phyloP scores from a whole-genome alignment of 23 tunicate species.

The Trididemnum clinides region DNA sequence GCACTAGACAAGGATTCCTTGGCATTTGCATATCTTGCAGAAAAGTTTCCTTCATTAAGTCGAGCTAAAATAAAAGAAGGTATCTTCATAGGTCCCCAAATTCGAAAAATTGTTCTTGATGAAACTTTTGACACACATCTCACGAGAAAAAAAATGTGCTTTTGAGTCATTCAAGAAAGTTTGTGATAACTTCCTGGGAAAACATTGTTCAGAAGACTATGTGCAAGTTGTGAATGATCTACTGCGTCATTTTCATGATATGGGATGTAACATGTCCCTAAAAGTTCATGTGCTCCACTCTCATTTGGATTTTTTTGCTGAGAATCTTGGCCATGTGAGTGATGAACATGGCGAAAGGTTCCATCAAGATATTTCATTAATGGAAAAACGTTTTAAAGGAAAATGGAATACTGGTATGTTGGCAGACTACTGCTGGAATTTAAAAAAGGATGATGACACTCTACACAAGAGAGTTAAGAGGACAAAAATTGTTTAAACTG shows the following conservation, averaged over 20 bases:
- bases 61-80: slow-evolving; percentile 12
- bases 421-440: slow-evolving; percentile 16
- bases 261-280: slow-evolving; percentile 17
- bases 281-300: slow-evolving; percentile 22
- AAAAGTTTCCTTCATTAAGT: slow-evolving; percentile 13
- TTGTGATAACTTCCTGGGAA: slow-evolving; percentile 17
- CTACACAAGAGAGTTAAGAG: slow-evolving; percentile 10
- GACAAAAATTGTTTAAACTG: slow-evolving; percentile 3
- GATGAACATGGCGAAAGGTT: slow-evolving; percentile 19
- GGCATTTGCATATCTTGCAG: slow-evolving; percentile 3
- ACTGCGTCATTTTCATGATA: slow-evolving; percentile 8
- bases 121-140: slow-evolving; percentile 8
- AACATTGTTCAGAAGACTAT: slow-evolving; percentile 13
- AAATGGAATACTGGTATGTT: slow-evolving; percentile 16
- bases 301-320: slow-evolving; percentile 5
- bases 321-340: slow-evolving; percentile 9
- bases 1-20: slow-evolving; percentile 5
- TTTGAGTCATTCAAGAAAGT: slow-evolving; percentile 16
- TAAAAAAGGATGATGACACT: slow-evolving; percentile 7
- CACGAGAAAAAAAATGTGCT: slow-evolving; percentile 1
- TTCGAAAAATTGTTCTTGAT: slow-evolving; percentile 1
- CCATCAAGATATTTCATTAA: slow-evolving; percentile 5
- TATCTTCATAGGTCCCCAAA: slow-evolving; percentile 13
- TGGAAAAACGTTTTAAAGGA: not conserved
- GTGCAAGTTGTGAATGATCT: slow-evolving; percentile 9